phyloP scores from a whole-genome alignment of 2,113 vertebrate genomes.

The Oreochromis spilurus region DNA sequence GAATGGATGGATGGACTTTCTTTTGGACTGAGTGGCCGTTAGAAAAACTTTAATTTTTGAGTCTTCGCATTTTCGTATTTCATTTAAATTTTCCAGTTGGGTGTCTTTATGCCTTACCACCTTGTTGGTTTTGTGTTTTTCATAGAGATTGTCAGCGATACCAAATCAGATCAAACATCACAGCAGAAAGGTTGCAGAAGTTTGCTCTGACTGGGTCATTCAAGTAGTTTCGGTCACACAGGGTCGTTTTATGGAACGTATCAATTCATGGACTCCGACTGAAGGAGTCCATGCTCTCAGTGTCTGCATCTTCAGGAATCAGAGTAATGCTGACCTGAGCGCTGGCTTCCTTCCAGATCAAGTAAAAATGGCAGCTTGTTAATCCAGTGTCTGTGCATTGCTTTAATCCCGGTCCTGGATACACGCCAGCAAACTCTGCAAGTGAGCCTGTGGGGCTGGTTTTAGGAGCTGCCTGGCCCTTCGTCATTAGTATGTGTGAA shows the following conservation, averaged over 20 bases:
- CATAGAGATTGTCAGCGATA: background rate
- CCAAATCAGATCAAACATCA: background rate
- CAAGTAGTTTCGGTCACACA: background rate
- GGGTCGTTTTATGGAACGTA: fast-evolving
- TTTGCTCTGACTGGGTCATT: background rate
- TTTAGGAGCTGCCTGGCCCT: background rate
- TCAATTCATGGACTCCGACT: background rate
- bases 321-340: background rate
- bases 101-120: background rate
- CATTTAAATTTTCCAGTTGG: background rate
- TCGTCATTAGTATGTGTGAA: slow-evolving; percentile 28
- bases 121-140: fast-evolving
- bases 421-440: background rate
- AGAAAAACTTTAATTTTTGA: background rate
- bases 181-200: background rate
- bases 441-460: background rate
- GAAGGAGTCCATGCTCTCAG: fast-evolving
- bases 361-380: background rate
- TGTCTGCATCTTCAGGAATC: background rate
- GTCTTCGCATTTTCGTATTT: background rate
- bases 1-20: background rate
- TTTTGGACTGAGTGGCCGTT: background rate
- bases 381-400: slow-evolving; percentile 15
- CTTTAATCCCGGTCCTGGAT: slow-evolving; percentile 12
- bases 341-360: background rate